phyloP scores from a whole-genome alignment of 2,113 vertebrate species.

The Pedionomus torquatus region DNA sequence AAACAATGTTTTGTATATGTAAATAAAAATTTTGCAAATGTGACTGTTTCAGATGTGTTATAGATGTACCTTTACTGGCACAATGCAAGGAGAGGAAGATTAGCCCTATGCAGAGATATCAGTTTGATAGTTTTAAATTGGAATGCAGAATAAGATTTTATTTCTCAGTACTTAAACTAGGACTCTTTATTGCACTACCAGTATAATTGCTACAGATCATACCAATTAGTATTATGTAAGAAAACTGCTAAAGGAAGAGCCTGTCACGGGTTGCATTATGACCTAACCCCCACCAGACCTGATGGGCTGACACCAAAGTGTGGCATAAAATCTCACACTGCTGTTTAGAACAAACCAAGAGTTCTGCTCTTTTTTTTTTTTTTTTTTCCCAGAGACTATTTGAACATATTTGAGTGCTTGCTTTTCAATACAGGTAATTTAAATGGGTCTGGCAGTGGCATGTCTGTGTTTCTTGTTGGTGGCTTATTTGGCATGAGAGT shows the following conservation, averaged over 20 bases:
- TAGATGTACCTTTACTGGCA: not conserved
- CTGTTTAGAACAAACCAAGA: accelerated
- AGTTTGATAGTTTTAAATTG: not conserved
- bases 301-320: not conserved
- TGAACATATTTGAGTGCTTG: not conserved
- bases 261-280: accelerated
- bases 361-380: not conserved
- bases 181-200: not conserved
- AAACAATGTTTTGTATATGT: not conserved
- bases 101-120: not conserved
- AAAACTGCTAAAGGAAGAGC: not conserved
- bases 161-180: not conserved
- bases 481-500: not conserved
- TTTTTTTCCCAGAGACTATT: not conserved
- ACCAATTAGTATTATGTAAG: not conserved
- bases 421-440: accelerated
- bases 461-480: not conserved
- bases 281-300: not conserved
- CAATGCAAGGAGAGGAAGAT: not conserved
- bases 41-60: not conserved
- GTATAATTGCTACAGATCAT: not conserved
- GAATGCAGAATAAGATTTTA: not conserved
- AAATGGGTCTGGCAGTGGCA: not conserved
- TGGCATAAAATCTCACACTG: accelerated
- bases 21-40: not conserved